Conservation (phyloP, 1,140 invertebrate species). For the Steinernema khuongi region DNA sequence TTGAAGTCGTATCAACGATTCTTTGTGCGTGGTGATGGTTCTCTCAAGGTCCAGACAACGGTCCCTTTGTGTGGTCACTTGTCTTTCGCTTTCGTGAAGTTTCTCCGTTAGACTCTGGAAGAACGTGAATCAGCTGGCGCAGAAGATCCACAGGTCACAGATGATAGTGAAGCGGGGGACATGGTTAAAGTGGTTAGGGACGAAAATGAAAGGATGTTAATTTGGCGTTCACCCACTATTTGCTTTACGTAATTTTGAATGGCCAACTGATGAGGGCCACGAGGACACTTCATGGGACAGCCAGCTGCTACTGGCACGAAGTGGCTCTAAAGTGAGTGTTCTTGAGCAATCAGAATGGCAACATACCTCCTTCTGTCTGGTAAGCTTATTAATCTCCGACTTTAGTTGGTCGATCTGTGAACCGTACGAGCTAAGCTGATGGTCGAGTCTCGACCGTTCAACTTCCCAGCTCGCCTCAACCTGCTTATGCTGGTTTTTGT, state of each 20-base stretch:
- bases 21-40: conserved; percentile 10
- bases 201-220: not conserved
- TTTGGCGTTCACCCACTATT: conserved; percentile 21
- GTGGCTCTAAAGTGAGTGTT: not conserved
- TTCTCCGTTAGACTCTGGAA: conserved; percentile 24
- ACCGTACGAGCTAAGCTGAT: not conserved
- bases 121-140: not conserved
- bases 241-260: conserved; percentile 22
- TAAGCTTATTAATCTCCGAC: not conserved
- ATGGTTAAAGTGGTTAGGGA: not conserved
- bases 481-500: not conserved
- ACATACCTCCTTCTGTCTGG: not conserved
- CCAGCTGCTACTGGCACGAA: not conserved
- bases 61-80: not conserved
- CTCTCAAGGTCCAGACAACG: conserved; percentile 22
- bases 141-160: not conserved
- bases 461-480: not conserved
- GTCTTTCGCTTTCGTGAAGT: conserved; percentile 21
- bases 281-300: not conserved
- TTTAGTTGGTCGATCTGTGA: not conserved
- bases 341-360: not conserved
- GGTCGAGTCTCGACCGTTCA: not conserved
- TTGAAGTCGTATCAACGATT: conserved; percentile 19
- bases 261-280: conserved; percentile 10
- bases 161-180: not conserved